Conservation (phyloP, 1,140 invertebrate genomes). For the Neotoxoptera formosana region DNA sequence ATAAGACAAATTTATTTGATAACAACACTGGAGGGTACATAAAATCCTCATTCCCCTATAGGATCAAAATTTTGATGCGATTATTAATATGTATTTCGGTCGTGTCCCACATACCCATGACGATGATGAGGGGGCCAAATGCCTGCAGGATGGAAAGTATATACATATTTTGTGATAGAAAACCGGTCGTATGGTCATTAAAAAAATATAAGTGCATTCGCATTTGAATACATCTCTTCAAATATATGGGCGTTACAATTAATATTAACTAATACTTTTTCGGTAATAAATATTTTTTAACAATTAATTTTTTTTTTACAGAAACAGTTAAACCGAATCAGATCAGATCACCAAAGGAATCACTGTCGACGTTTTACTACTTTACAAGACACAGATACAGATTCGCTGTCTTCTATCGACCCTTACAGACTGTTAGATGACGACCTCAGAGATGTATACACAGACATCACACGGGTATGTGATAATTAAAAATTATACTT, state of each 20-base stretch:
- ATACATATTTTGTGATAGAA: not conserved
- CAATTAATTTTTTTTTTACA: not conserved
- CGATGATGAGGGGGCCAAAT: slow-evolving; percentile 48
- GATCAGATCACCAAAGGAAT: slow-evolving; percentile 53
- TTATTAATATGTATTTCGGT: slow-evolving; percentile 54
- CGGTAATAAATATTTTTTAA: not conserved
- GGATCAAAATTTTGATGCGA: slow-evolving; percentile 20
- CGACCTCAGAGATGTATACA: slow-evolving; percentile 82
- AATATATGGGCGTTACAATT: slow-evolving; percentile 16
- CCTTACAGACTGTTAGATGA: slow-evolving; percentile 85
- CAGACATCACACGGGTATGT: slow-evolving; percentile 81
- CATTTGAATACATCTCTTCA: not conserved
- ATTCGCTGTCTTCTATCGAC: slow-evolving; percentile 67
- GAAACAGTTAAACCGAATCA: slow-evolving; percentile 48
- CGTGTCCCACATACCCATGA: slow-evolving; percentile 45
- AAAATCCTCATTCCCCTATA: not conserved
- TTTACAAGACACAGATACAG: slow-evolving; percentile 50
- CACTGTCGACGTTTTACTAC: slow-evolving; percentile 50
- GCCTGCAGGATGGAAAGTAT: slow-evolving; percentile 57
- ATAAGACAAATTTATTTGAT: not conserved
- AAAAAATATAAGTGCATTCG: slow-evolving; percentile 20
- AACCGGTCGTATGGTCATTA: slow-evolving; percentile 47
- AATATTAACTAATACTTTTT: slow-evolving; percentile 32
- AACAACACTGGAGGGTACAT: not conserved
- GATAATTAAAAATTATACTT: not conserved